Evolutionary conservation across 2,797 vertebrate genomes (phyloP), one percentile per base, ranked within the genome.

Genomic region (Linurgus olivaceus): DNA sequence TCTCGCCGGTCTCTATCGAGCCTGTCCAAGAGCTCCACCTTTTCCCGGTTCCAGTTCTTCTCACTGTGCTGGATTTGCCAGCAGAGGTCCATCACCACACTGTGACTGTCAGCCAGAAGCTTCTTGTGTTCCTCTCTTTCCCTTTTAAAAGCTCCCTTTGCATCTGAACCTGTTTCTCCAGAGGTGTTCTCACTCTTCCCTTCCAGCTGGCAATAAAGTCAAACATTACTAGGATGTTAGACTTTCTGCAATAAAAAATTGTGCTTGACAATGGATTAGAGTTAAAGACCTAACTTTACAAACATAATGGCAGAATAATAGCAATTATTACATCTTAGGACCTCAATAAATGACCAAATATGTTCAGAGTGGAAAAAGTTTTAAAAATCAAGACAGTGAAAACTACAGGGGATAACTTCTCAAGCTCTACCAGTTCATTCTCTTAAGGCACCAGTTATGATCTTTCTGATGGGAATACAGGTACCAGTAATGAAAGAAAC

Each of bases 51-150:
- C 99, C 99, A 99, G 94, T 98, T 98, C 95, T 98, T 99, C 97
- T 99, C 99, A 1, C 97, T 98, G 70, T 99, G 99, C 96, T 99
- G 99, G 79, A 99, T 98, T 97, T 99, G 99, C 99, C 99, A 99
- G 95, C 98, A 98, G 47, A 99, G 98, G 95, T 99, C 99, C 98
- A 99, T 97, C 45, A 98, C 98, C 81, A 98, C 93, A 72, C 97
- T 96, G 62, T 99, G 99, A 93, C 98, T 99, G 85, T 99, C 99
- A 1, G 99, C 98, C 75, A 99, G 98, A 71, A 99, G 98, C 57
- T 98, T 98, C 93, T 96, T 98, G 86, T 99, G 99, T 73, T 98
- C 98, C 94, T 99, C 99, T 9, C 98, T 98, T 94, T 98, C 98
- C 86, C 91, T 97, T 93, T 96, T 97, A 15, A 98, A 96, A 77